These are phyloP conservation scores for Mamestra configurata DNA, from an alignment of 1,140 invertebrate genomes.

Conservation along the genomic window DNA sequence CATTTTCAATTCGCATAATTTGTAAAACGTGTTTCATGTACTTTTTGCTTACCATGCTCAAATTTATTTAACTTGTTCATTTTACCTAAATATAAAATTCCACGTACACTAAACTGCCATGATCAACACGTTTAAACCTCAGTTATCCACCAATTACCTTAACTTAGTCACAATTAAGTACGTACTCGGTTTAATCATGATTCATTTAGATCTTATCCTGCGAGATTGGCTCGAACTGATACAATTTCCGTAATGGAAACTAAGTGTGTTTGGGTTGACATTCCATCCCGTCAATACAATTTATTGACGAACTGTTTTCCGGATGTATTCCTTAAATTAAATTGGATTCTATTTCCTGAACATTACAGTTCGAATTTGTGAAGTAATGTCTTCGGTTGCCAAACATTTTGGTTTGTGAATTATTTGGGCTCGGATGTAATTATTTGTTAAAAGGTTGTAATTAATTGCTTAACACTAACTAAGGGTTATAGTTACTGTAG, in stretches of 20 bases:
- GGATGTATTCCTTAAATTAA: background rate
- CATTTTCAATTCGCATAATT: background rate
- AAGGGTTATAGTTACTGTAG: too few species aligned
- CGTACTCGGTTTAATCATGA: slow-evolving; percentile 1
- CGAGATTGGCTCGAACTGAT: slow-evolving; percentile 18
- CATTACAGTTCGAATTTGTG: background rate
- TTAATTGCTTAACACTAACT: too few species aligned
- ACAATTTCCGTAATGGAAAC: slow-evolving; percentile 38
- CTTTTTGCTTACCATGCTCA: background rate
- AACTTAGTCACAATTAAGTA: background rate
- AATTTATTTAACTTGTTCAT: too few species aligned
- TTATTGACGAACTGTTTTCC: slow-evolving; percentile 4
- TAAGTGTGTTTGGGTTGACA: slow-evolving; percentile 16
- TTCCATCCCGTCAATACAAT: slow-evolving; percentile 28
- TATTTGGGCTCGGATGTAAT: too few species aligned
- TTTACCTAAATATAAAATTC: too few species aligned
- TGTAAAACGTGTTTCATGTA: too few species aligned
- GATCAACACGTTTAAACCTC: background rate
- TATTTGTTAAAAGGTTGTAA: too few species aligned
- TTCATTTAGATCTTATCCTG: slow-evolving; percentile 1
- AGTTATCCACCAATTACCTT: slow-evolving; percentile 8
- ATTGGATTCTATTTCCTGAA: background rate
- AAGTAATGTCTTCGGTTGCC: background rate
- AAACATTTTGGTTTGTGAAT: background rate
- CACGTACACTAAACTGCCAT: too few species aligned